Evolutionary conservation across 1,140 invertebrate species (phyloP).

Genomic region (Caenorhabditis brenneri): DNA sequence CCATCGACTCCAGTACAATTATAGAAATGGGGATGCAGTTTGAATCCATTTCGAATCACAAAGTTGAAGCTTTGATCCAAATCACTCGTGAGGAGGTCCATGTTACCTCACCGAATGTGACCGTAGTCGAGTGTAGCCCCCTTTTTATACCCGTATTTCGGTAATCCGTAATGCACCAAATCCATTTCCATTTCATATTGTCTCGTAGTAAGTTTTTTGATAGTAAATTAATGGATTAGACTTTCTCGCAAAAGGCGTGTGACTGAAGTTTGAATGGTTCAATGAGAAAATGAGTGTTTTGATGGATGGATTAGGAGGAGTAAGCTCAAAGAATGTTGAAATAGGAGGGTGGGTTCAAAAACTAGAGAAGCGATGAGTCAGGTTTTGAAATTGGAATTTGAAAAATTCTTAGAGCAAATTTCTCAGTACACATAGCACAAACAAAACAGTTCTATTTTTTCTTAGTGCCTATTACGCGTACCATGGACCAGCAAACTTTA

Average conservation of each 20-base stretch:
- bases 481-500: no score
- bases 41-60: conserved; percentile 7
- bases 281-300: no score
- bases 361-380: not conserved
- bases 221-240: not conserved
- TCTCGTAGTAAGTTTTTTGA: not conserved
- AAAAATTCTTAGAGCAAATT: no score
- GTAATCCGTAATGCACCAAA: not conserved
- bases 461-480: no score
- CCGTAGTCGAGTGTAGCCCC: not conserved
- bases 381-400: not conserved
- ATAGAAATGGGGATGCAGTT: not conserved
- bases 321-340: not conserved
- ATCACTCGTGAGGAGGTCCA: not conserved
- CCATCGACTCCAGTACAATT: not conserved
- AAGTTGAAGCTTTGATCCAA: not conserved
- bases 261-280: not conserved
- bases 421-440: no score
- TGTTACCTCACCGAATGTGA: not conserved
- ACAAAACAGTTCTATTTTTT: no score
- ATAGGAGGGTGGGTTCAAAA: not conserved
- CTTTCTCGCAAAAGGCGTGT: not conserved
- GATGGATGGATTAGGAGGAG: no score
- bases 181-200: not conserved
- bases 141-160: not conserved